Percentiles rank a stretch among this genome's conserved stretches.
Conservation (phyloP, 1,140 invertebrate species). For the Tetranychus urticae region DNA sequence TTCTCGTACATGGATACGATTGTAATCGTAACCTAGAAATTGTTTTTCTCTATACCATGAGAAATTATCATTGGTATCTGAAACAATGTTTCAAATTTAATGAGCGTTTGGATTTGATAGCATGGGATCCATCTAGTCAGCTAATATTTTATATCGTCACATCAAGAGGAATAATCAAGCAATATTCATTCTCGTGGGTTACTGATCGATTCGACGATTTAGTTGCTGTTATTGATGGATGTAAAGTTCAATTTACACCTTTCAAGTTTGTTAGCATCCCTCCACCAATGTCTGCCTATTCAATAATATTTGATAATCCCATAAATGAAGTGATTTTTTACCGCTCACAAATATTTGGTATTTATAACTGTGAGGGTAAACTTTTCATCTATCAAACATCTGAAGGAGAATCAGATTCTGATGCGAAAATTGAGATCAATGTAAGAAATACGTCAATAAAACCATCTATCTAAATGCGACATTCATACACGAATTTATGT, state of each 20-base stretch:
- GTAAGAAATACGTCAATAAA: no score
- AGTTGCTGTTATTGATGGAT: conserved; percentile 48
- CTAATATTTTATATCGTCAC: conserved; percentile 28
- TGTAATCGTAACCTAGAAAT: conserved; percentile 7
- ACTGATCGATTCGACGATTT: conserved; percentile 29
- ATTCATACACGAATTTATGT: no score
- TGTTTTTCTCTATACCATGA: conserved; percentile 50
- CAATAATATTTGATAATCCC: conserved; percentile 27
- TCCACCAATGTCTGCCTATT: conserved; percentile 49
- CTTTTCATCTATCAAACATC: no score
- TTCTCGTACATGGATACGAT: conserved; percentile 33
- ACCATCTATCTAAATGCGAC: no score
- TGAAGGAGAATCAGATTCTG: no score
- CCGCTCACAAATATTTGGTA: no score
- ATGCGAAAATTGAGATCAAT: no score
- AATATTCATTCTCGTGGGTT: conserved; percentile 35
- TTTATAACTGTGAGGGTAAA: no score
- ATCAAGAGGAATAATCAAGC: conserved; percentile 27
- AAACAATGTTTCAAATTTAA: conserved; percentile 41
- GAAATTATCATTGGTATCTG: conserved; percentile 75
- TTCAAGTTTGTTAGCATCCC: conserved; percentile 47
- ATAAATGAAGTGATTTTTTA: conserved; percentile 27
- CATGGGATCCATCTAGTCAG: conserved; percentile 35
- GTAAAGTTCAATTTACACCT: conserved; percentile 39
- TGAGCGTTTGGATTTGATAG: conserved; percentile 12